phyloP scores from a whole-genome alignment of 2,113 vertebrate species.

The Isurus oxyrinchus region DNA sequence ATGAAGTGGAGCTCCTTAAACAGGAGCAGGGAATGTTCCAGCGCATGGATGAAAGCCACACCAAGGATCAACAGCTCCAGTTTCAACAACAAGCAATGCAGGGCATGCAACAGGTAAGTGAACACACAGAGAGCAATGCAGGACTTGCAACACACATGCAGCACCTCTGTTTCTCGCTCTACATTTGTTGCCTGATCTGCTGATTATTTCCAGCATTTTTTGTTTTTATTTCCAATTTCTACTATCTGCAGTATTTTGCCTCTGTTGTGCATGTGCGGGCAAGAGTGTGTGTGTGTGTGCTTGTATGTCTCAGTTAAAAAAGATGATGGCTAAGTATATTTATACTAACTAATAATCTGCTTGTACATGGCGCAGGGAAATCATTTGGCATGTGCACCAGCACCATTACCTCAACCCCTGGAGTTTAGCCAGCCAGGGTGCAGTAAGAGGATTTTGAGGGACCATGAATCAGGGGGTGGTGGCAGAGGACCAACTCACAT shows the following conservation, averaged over 20 bases:
- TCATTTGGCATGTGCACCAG: background rate
- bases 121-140: background rate
- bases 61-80: conserved; percentile 73
- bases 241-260: background rate
- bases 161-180: background rate
- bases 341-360: background rate
- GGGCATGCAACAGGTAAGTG: conserved; percentile 86
- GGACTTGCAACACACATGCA: background rate
- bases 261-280: background rate
- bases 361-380: background rate
- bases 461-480: background rate
- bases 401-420: background rate
- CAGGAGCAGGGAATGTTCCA: conserved; percentile 74
- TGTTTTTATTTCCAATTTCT: background rate
- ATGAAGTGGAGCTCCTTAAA: conserved; percentile 86
- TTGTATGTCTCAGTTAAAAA: too few relatives aligned
- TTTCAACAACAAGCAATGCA: conserved; percentile 85
- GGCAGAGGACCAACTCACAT: background rate
- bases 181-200: background rate
- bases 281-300: too few relatives aligned
- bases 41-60: conserved; percentile 67
- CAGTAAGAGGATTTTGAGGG: too few relatives aligned
- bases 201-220: background rate
- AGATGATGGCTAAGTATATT: too few relatives aligned
- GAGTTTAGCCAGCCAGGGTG: background rate